These are phyloP conservation scores for Cabera pusaria DNA, from an alignment of 2,888 invertebrate species.

Conservation along the genomic window DNA sequence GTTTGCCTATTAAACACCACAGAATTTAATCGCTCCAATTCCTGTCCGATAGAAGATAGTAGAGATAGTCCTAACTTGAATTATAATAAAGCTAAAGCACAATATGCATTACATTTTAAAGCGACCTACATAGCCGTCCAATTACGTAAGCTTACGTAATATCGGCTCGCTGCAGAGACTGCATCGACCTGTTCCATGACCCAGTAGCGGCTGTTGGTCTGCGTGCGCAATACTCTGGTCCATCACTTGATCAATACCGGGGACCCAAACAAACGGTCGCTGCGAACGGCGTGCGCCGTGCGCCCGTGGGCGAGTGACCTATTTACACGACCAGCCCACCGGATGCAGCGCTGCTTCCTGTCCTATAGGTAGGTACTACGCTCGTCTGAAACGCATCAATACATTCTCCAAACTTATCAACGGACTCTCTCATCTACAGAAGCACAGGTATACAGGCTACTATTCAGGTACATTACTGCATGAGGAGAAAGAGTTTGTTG, in stretches of 20 bases:
- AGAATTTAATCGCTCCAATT: slow-evolving; percentile 4
- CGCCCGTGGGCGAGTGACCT: slow-evolving; percentile 75
- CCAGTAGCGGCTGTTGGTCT: slow-evolving; percentile 38
- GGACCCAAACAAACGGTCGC: slow-evolving; percentile 77
- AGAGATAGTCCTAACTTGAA: slow-evolving; percentile 3
- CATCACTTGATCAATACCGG: slow-evolving; percentile 65
- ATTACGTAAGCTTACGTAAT: slow-evolving; percentile 28
- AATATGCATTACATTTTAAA: not conserved
- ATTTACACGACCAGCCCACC: slow-evolving; percentile 44
- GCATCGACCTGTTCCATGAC: slow-evolving; percentile 41
- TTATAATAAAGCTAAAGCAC: slow-evolving; percentile 6
- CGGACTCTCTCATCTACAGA: too few species aligned
- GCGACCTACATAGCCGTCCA: slow-evolving; percentile 14
- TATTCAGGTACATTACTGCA: not conserved
- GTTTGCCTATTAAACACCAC: too few species aligned
- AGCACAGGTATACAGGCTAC: too few species aligned
- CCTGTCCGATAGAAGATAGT: slow-evolving; percentile 9
- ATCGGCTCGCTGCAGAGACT: slow-evolving; percentile 34
- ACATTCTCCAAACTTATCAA: too few species aligned
- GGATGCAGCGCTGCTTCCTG: slow-evolving; percentile 24
- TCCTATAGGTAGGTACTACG: too few species aligned
- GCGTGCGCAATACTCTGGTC: slow-evolving; percentile 62
- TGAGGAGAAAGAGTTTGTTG: slow-evolving; percentile 8
- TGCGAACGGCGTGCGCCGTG: slow-evolving; percentile 40
- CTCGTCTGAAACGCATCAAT: too few species aligned